phyloP scores from a whole-genome alignment of 2,113 vertebrate genomes.

The Hucho hucho region DNA sequence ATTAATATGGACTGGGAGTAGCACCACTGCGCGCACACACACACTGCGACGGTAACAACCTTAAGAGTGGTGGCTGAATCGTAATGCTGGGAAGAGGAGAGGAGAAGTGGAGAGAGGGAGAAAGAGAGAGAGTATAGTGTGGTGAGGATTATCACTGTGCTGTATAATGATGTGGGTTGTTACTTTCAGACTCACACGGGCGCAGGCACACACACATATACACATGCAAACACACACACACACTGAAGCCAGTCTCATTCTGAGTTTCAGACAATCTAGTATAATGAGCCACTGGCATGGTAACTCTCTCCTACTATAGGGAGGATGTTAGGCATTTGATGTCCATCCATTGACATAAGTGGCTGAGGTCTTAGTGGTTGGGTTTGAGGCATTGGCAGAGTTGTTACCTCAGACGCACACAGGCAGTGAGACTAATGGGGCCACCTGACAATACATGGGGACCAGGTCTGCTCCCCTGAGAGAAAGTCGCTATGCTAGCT shows the following conservation, averaged over 20 bases:
- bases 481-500: neutral
- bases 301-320: slow-evolving; percentile 25
- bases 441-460: slow-evolving; percentile 35
- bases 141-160: slow-evolving; percentile 51
- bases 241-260: slow-evolving; percentile 20
- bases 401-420: no score
- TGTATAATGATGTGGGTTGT: slow-evolving; percentile 58
- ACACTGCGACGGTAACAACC: neutral
- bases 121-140: slow-evolving; percentile 2
- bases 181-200: slow-evolving; percentile 21
- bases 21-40: slow-evolving; percentile 6
- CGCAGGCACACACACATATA: slow-evolving; percentile 22
- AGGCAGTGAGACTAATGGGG: slow-evolving; percentile 31
- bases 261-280: slow-evolving; percentile 29
- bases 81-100: neutral
- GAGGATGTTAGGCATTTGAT: slow-evolving; percentile 39
- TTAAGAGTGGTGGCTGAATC: neutral
- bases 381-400: slow-evolving; percentile 31
- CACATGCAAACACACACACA: neutral
- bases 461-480: slow-evolving; percentile 22
- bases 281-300: slow-evolving; percentile 53
- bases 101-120: neutral
- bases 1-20: slow-evolving; percentile 56
- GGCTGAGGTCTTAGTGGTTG: slow-evolving; percentile 22
- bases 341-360: slow-evolving; percentile 51